phyloP scores from a whole-genome alignment of 2,797 vertebrate species.

The Pelodytes ibericus region DNA sequence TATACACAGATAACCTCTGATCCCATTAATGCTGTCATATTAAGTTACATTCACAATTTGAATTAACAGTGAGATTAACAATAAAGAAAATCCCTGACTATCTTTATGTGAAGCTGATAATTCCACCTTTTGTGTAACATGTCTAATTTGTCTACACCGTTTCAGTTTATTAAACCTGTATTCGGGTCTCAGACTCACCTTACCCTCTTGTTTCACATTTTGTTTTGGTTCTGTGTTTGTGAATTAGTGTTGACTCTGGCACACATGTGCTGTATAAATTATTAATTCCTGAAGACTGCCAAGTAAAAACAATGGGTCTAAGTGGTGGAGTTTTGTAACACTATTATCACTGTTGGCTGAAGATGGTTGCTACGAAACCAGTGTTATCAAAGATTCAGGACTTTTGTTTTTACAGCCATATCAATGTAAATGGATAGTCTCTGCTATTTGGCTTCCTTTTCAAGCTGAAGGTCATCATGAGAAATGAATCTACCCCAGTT shows the following conservation, averaged over 20 bases:
- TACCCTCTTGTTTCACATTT: too few species aligned
- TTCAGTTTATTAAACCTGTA: too few species aligned
- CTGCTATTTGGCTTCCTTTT: slow-evolving; percentile 5
- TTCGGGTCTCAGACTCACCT: too few species aligned
- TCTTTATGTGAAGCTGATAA: too few species aligned
- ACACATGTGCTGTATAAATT: slow-evolving; percentile 20
- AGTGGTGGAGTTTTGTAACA: slow-evolving; percentile 57
- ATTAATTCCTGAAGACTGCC: slow-evolving; percentile 35
- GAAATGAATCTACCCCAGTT: slow-evolving; percentile 21
- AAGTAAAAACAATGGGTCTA: slow-evolving; percentile 40
- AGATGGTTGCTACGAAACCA: slow-evolving; percentile 64
- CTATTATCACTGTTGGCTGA: slow-evolving; percentile 56
- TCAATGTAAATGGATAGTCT: slow-evolving; percentile 35
- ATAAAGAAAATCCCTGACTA: too few species aligned
- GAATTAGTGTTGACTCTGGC: neutral
- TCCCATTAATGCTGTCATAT: too few species aligned
- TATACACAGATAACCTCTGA: too few species aligned
- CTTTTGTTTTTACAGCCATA: slow-evolving; percentile 1
- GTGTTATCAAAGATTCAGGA: slow-evolving; percentile 59
- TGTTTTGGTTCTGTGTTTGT: neutral
- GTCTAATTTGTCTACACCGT: too few species aligned
- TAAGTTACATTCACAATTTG: too few species aligned
- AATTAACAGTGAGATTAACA: too few species aligned
- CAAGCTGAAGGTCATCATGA: neutral
- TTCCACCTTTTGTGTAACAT: too few species aligned